Percentiles rank a stretch among this genome's conserved stretches.
Conservation (phyloP, 92 coral and sea anemone genomes). For the Phymanthus crucifer region DNA sequence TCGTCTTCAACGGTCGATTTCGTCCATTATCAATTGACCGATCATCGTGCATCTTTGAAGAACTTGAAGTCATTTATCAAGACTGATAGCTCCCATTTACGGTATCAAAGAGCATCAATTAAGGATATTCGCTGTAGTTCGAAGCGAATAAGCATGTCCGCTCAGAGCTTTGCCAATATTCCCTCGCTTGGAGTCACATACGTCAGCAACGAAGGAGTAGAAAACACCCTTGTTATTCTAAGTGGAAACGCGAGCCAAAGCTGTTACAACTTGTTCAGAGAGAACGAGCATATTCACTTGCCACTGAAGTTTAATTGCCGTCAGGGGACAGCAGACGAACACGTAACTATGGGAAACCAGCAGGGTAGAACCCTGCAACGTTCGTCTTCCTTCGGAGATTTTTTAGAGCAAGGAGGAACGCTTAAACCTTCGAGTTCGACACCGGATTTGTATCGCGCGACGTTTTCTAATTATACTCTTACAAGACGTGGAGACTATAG, state of each 20-base stretch:
- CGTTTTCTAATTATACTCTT: conserved; percentile 9
- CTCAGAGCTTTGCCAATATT: conserved; percentile 16
- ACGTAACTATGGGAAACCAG: conserved; percentile 21
- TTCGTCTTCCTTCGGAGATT: conserved; percentile 25
- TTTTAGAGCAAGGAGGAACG: conserved; percentile 19
- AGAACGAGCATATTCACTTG: conserved; percentile 15
- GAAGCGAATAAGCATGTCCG: conserved; percentile 23
- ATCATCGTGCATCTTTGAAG: neutral
- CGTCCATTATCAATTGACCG: conserved; percentile 2
- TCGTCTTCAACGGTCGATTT: conserved; percentile 21
- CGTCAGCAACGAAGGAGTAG: conserved; percentile 35
- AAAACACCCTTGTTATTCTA: conserved; percentile 27
- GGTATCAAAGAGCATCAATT: conserved; percentile 17
- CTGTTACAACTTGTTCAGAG: conserved; percentile 24
- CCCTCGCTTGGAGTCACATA: conserved; percentile 43
- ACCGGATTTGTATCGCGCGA: conserved; percentile 15
- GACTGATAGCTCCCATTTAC: conserved; percentile 30
- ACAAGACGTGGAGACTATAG: neutral
- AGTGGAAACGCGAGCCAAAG: conserved; percentile 29
- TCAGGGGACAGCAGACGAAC: conserved; percentile 2
- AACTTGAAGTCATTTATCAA: conserved; percentile 13
- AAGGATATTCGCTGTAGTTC: conserved; percentile 14
- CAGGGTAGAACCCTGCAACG: conserved; percentile 3
- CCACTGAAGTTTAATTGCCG: conserved; percentile 7
- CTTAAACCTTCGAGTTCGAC: conserved; percentile 20